Evolutionary conservation across 2,888 invertebrate genomes (phyloP).

Genomic region (Elmis aenea): DNA sequence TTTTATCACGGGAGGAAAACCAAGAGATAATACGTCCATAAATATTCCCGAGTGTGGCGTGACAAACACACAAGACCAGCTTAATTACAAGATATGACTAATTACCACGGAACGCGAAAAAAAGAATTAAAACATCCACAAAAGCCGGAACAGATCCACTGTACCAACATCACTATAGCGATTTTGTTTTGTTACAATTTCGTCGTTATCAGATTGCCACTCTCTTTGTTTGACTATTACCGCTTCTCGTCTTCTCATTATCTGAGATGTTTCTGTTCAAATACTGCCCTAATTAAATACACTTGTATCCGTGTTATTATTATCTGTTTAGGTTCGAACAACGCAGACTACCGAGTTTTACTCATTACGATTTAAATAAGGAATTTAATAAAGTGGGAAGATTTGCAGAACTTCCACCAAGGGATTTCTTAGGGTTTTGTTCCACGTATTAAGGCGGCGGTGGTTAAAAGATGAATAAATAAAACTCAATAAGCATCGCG

Average conservation of each 20-base stretch:
- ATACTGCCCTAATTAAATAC: conserved; percentile 8
- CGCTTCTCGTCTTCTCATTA: conserved; percentile 7
- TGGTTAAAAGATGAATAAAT: too few relatives aligned
- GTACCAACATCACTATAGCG: conserved; percentile 1
- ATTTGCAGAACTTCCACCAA: too few relatives aligned
- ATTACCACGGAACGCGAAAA: conserved; percentile 17
- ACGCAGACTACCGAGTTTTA: too few relatives aligned
- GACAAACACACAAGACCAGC: conserved; percentile 17
- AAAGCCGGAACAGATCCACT: neutral
- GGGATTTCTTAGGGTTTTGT: too few relatives aligned
- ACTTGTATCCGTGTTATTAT: conserved; percentile 8
- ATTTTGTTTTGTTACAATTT: conserved; percentile 5
- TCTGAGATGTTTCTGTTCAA: conserved; percentile 6
- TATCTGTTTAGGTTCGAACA: conserved; percentile 10
- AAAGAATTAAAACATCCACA: conserved; percentile 9
- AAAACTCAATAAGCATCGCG: too few relatives aligned
- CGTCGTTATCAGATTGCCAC: conserved; percentile 7
- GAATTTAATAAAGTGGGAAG: conserved; percentile 15
- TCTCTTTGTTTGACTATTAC: conserved; percentile 5
- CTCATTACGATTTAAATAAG: too few relatives aligned
- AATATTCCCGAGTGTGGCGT: conserved; percentile 15
- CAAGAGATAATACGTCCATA: conserved; percentile 15
- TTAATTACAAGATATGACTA: conserved; percentile 19
- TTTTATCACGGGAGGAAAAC: conserved; percentile 13
- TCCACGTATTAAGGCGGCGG: too few relatives aligned